Conservation (phyloP, 2,113 vertebrate genomes). For the Rhombomys opimus region DNA sequence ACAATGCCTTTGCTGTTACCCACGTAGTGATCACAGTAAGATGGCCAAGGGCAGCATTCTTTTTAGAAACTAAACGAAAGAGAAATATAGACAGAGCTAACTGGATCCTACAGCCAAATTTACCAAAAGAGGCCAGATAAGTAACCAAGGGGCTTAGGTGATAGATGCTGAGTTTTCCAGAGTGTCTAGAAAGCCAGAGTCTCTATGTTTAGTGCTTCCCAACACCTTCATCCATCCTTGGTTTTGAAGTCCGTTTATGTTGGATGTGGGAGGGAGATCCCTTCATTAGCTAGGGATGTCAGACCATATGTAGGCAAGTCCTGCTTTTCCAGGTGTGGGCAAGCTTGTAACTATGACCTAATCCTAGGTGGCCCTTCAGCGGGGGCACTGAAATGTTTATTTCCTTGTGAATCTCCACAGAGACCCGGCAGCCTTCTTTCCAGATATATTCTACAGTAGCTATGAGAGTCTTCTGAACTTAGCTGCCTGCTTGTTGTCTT, state of each 20-base stretch:
- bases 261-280: neutral
- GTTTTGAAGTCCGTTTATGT: neutral
- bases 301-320: neutral
- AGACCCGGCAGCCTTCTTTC: neutral
- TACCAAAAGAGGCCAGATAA: neutral
- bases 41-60: neutral
- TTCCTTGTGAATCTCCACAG: neutral
- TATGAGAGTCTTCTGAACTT: neutral
- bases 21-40: neutral
- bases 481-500: neutral
- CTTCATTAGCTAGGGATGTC: rapidly evolving
- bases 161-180: neutral
- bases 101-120: conserved; percentile 23
- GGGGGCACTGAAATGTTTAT: neutral
- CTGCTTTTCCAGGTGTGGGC: neutral
- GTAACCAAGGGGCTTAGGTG: neutral
- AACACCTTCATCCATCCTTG: neutral
- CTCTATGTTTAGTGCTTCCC: neutral
- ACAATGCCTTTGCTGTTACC: neutral
- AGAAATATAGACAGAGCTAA: neutral
- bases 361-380: rapidly evolving
- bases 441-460: neutral
- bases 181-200: neutral
- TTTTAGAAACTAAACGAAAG: conserved; percentile 8
- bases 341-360: neutral